phyloP scores from a whole-genome alignment of 2,888 invertebrate genomes.

The Stenichneumon culpator region DNA sequence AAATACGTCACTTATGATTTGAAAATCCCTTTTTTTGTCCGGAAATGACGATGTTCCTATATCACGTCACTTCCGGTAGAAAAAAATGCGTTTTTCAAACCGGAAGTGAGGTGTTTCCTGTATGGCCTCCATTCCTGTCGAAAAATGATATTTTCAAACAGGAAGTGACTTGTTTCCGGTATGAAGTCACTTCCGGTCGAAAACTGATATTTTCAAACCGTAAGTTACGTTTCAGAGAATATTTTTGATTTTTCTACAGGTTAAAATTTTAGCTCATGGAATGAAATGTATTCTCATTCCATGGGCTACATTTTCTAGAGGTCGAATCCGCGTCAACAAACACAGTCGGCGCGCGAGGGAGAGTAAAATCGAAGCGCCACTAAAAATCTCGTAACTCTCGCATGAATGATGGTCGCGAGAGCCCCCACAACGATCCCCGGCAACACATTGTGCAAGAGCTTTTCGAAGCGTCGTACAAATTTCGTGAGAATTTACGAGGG shows the following conservation, averaged over 20 bases:
- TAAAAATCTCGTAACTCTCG: conserved; percentile 40
- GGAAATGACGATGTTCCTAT: too few species aligned
- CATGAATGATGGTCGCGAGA: neutral
- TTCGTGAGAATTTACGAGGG: conserved; percentile 22
- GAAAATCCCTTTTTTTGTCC: too few species aligned
- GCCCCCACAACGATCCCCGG: conserved; percentile 27
- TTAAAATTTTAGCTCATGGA: neutral
- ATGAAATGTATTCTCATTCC: neutral
- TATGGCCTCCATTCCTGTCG: too few species aligned
- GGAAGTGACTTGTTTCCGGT: too few species aligned
- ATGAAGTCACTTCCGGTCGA: too few species aligned
- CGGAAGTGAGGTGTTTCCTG: too few species aligned
- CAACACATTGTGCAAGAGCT: conserved; percentile 40
- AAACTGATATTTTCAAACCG: too few species aligned
- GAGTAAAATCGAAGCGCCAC: conserved; percentile 38
- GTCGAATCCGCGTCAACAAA: neutral
- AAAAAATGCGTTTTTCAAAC: too few species aligned
- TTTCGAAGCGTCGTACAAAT: neutral
- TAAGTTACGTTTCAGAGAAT: neutral
- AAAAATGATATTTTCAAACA: too few species aligned
- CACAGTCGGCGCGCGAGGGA: neutral
- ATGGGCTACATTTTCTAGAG: neutral
- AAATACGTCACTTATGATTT: too few species aligned
- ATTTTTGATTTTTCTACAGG: neutral
- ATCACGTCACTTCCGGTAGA: too few species aligned